These are phyloP conservation scores for Nematopogon swammerdamellus DNA, from an alignment of 2,888 invertebrate species.

Conservation along the genomic window DNA sequence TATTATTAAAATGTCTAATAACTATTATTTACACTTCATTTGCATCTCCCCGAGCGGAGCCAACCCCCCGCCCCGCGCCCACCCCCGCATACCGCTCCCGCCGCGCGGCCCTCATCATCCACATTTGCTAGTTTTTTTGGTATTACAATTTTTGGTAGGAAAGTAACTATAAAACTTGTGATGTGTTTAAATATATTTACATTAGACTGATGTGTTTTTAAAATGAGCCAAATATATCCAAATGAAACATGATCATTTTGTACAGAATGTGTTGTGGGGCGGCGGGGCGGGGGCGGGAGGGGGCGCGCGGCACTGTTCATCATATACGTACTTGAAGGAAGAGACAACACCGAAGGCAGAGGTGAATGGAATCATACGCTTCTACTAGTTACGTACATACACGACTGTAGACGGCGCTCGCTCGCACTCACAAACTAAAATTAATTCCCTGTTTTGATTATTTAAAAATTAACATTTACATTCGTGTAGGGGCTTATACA, in stretches of 20 bases:
- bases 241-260: no score
- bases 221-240: no score
- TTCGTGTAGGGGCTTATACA: slow-evolving; percentile 60
- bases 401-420: slow-evolving; percentile 15
- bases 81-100: background rate
- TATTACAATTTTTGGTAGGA: no score
- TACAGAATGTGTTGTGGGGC: no score
- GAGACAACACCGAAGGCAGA: slow-evolving; percentile 52
- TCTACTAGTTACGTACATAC: slow-evolving; percentile 34
- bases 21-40: background rate
- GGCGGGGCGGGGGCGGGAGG: no score
- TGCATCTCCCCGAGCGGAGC: background rate
- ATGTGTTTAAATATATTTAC: no score
- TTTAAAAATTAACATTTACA: slow-evolving; percentile 42
- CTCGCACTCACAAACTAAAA: slow-evolving; percentile 3
- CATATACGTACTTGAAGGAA: slow-evolving; percentile 25
- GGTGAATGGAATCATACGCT: slow-evolving; percentile 25
- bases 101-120: background rate
- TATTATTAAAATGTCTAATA: background rate
- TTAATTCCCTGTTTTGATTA: slow-evolving; percentile 28
- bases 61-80: background rate
- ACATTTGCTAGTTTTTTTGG: no score
- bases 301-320: no score
- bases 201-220: no score
- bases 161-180: no score